Base-by-base conservation (phyloP, 1,140 invertebrate genomes). In the Pseudoatta argentina region DNA sequence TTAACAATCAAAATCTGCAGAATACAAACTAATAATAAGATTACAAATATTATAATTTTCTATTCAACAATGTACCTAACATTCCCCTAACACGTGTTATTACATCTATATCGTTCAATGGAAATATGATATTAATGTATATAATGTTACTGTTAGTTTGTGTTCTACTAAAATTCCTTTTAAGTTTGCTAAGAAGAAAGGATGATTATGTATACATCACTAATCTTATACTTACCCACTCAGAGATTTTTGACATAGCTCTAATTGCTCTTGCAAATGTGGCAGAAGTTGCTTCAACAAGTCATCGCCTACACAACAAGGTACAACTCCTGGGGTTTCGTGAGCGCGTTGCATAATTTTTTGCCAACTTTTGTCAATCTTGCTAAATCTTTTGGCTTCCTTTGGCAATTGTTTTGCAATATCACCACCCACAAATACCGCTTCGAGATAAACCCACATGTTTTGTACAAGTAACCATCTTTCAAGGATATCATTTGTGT, bases 321-420 rank as follows among this genome's bases (percentile, higher is more conserved):
- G 97, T 2, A 99, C 98, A 2, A 99, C 98, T 44, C 98, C 98
- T 0, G 98, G 98, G 0, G 98, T 99, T 94, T 99, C 99, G 91
- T 99, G 98, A 0, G 98, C 98, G 66, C 98, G 95, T 91, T 98
- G 98, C 98, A 99, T 99, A 39, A 99, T 99, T 94, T 99, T 99
- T 93, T 99, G 98, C 99, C 99, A 99, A 2, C 98, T 99, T 93
- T 99, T 99, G 94, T 99, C 99, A 87, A 99, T 99, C 95, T 99
- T 99, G 27, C 98, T 98, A 95, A 99, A 99, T 78, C 98, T 96
- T 95, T 98, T 98, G 0, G 98, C 98, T 95, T 99, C 98, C 94
- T 98, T 98, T 0, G 99, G 99, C 66, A 99, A 95, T 93, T 99
- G 99, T 94, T 99, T 99, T 14, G 99, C 99, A 92, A 99, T 99